Evolutionary conservation across 1,140 invertebrate species (phyloP).

Genomic region (Lanistes nyassanus): DNA sequence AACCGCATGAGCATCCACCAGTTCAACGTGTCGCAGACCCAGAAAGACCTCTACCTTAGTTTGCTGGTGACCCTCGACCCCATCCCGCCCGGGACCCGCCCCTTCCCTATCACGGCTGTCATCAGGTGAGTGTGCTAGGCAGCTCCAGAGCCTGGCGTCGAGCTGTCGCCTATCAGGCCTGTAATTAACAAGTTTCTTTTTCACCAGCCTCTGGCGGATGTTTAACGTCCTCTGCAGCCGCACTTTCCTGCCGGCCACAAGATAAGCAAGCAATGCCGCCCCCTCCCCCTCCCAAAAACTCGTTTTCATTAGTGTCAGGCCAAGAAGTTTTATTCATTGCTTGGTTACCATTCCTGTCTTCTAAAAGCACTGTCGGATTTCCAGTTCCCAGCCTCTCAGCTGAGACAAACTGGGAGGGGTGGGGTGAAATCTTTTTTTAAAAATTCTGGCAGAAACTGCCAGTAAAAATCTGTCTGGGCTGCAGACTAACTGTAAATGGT

Average conservation of each 20-base stretch:
- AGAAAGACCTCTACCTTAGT: constrained; percentile 26
- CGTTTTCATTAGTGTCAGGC: neutral
- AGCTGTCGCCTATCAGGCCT: neutral
- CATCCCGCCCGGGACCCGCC: neutral
- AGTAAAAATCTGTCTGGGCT: too few relatives aligned
- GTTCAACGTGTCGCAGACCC: constrained; percentile 33
- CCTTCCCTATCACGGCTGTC: constrained; percentile 39
- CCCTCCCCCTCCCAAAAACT: neutral
- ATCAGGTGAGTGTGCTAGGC: constrained; percentile 35
- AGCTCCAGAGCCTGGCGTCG: too few relatives aligned
- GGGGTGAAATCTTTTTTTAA: too few relatives aligned
- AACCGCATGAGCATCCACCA: constrained; percentile 42
- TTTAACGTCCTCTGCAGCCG: neutral
- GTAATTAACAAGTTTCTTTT: neutral
- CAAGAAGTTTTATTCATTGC: too few relatives aligned
- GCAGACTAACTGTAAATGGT: too few relatives aligned
- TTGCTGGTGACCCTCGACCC: constrained; percentile 33
- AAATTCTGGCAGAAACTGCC: too few relatives aligned
- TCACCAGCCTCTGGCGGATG: neutral
- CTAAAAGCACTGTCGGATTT: too few relatives aligned
- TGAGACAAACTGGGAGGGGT: too few relatives aligned
- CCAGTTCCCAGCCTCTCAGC: too few relatives aligned
- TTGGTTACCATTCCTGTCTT: too few relatives aligned
- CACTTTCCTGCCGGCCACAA: neutral
- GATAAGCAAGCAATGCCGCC: neutral